Conservation (phyloP, 2,113 vertebrate species). For the Carassius gibelio region DNA sequence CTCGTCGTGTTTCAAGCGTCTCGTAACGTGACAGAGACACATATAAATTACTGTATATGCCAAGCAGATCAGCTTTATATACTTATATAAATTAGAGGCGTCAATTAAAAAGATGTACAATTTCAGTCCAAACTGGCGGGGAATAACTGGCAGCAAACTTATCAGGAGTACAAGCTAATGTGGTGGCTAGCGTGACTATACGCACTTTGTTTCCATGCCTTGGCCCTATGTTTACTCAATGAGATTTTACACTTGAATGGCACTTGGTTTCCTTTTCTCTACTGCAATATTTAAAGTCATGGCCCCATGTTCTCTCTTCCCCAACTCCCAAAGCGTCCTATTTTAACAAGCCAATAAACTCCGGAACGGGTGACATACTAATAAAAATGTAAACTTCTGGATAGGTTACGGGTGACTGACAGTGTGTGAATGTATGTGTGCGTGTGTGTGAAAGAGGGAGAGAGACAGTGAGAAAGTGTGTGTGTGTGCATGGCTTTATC, state of each 20-base stretch:
- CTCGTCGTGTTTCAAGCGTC: no score
- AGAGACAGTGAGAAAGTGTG: constrained; percentile 43
- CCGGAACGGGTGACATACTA: constrained; percentile 51
- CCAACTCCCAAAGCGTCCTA: constrained; percentile 53
- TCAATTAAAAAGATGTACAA: constrained; percentile 39
- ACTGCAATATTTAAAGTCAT: constrained; percentile 53
- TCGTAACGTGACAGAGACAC: no score
- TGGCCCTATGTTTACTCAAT: constrained; percentile 64
- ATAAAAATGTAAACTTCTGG: constrained; percentile 56
- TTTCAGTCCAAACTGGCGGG: constrained; percentile 46
- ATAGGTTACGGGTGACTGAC: constrained; percentile 49
- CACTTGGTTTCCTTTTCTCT: constrained; percentile 47
- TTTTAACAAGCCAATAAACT: constrained; percentile 57
- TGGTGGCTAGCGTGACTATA: constrained; percentile 59
- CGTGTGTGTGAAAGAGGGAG: constrained; percentile 28
- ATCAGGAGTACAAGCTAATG: constrained; percentile 54
- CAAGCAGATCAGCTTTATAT: background rate
- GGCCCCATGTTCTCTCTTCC: constrained; percentile 39
- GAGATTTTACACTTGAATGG: constrained; percentile 66
- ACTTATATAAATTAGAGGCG: constrained; percentile 39
- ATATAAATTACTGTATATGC: background rate
- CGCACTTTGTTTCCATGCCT: constrained; percentile 55
- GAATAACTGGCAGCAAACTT: constrained; percentile 44
- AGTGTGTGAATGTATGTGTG: constrained; percentile 56
- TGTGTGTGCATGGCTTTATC: constrained; percentile 46